These are phyloP conservation scores for Ophiodon elongatus DNA, from an alignment of 2,113 vertebrate genomes.

Conservation along the genomic window DNA sequence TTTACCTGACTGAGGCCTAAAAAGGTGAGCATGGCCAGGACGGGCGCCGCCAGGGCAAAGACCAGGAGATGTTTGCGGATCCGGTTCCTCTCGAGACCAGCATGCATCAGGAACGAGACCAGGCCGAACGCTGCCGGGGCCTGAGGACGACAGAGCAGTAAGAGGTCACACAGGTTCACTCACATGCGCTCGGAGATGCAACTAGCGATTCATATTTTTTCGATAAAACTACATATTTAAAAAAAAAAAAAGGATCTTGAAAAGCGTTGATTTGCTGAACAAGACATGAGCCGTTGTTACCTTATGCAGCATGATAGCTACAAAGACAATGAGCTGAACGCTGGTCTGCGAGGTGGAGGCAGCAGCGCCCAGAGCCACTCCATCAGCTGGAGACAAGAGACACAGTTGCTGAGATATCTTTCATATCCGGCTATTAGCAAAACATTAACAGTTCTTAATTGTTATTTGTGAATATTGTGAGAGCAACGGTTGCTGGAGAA, in stretches of 20 bases:
- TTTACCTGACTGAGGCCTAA: slow-evolving; percentile 95
- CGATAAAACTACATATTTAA: not conserved
- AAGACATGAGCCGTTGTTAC: slow-evolving; percentile 74
- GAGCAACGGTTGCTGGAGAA: not conserved
- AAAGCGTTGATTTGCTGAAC: not conserved
- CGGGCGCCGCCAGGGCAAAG: slow-evolving; percentile 94
- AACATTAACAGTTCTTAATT: too few species aligned
- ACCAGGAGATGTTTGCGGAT: slow-evolving; percentile 98
- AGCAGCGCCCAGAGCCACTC: slow-evolving; percentile 97
- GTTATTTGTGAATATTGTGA: too few species aligned
- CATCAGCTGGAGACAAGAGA: slow-evolving; percentile 87
- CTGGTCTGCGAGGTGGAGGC: slow-evolving; percentile 98
- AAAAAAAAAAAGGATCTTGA: not conserved
- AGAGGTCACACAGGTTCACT: not conserved
- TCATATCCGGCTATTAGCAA: not conserved
- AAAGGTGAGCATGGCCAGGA: slow-evolving; percentile 95
- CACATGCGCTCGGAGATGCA: not conserved
- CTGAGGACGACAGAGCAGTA: slow-evolving; percentile 71
- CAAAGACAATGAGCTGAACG: slow-evolving; percentile 98
- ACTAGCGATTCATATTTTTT: not conserved
- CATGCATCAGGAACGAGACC: slow-evolving; percentile 98
- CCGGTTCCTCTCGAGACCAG: slow-evolving; percentile 96
- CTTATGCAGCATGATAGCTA: slow-evolving; percentile 99
- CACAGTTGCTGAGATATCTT: not conserved
- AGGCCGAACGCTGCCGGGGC: slow-evolving; percentile 97